Percentiles rank a stretch among this genome's conserved stretches.
These are phyloP conservation scores for Todiramphus saurophagus DNA, from an alignment of 2,113 vertebrate species.

Conservation along the genomic window DNA sequence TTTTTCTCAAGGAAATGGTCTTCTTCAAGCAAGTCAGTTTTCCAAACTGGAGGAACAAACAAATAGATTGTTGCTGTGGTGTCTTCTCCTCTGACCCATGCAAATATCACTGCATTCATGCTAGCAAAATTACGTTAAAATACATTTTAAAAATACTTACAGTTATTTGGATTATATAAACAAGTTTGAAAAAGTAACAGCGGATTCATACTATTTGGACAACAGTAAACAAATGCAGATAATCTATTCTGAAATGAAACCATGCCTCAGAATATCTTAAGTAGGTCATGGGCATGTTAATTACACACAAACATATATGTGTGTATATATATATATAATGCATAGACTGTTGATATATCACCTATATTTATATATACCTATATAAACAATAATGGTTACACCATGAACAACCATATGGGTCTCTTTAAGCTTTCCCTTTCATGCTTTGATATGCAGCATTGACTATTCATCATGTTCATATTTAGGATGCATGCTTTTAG, in stretches of 20 bases:
- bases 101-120: neutral
- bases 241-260: neutral
- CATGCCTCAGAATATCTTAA: neutral
- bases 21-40: neutral
- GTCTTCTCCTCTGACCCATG: neutral
- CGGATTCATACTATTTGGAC: neutral
- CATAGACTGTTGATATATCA: neutral
- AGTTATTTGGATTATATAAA: neutral
- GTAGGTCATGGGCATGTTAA: neutral
- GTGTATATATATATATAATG: neutral
- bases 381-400: neutral
- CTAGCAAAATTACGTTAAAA: neutral
- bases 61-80: neutral
- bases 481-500: neutral
- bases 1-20: neutral
- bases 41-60: neutral
- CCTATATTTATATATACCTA: neutral
- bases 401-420: neutral
- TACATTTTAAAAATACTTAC: fast-evolving
- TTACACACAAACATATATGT: neutral
- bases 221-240: neutral
- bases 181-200: neutral
- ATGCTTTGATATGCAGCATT: neutral
- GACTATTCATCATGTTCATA: neutral
- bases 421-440: neutral